A percentile compares a stretch with the other conserved stretches of the same genome.
These are phyloP conservation scores for Terrapene triunguis DNA, from an alignment of 2,113 vertebrate genomes.

Conservation along the genomic window DNA sequence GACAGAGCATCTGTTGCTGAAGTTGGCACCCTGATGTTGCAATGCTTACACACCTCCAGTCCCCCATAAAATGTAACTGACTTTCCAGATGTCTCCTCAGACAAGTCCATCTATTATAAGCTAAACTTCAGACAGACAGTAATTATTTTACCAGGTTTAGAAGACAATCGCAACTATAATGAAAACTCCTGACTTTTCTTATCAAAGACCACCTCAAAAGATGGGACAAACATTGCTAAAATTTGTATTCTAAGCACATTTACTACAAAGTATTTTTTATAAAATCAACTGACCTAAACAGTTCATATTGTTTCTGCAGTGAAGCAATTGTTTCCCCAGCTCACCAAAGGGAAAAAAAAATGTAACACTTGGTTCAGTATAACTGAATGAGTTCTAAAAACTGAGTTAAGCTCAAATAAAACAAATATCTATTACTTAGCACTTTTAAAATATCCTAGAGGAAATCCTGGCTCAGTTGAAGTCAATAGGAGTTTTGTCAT, in stretches of 20 bases:
- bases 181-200: background rate
- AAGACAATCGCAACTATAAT: background rate
- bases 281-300: background rate
- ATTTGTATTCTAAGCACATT: background rate
- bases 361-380: background rate
- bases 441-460: background rate
- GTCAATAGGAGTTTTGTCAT: background rate
- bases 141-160: background rate
- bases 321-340: background rate
- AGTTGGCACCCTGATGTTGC: background rate
- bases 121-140: background rate
- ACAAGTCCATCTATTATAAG: background rate
- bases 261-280: background rate
- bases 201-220: background rate
- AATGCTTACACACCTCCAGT: background rate
- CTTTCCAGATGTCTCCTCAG: background rate
- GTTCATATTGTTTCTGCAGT: background rate
- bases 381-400: background rate
- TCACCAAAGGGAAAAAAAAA: background rate
- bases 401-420: background rate
- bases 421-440: background rate
- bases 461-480: background rate
- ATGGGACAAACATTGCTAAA: background rate
- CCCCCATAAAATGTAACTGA: background rate
- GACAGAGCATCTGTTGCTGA: background rate